Evolutionary conservation across 2,888 invertebrate species (phyloP).

Genomic region (Tinea semifulvella): DNA sequence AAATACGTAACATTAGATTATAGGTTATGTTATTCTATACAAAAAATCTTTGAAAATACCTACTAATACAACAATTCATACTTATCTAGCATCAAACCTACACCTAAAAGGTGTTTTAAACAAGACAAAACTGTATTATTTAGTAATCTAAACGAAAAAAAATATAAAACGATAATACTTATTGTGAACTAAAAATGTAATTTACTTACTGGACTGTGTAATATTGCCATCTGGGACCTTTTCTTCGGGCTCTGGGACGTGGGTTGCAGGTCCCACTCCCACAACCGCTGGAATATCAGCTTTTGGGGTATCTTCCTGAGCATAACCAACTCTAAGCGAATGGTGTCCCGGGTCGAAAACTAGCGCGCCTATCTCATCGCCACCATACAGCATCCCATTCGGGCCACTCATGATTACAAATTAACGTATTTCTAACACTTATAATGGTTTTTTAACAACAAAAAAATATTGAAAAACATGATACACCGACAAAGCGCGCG

Average conservation of each 20-base stretch:
- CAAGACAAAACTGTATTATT: background rate
- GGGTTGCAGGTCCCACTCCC: constrained; percentile 79
- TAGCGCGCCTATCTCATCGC: constrained; percentile 97
- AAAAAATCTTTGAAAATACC: no score
- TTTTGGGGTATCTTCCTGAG: constrained; percentile 99
- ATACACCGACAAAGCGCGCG: constrained; percentile 1
- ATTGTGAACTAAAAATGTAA: background rate
- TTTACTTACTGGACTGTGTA: constrained; percentile 59
- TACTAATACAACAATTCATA: no score
- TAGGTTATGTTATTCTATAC: no score
- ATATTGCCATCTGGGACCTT: constrained; percentile 79
- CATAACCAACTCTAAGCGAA: constrained; percentile 89
- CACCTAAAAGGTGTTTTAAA: background rate
- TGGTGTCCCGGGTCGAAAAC: constrained; percentile 91
- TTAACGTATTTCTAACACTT: background rate
- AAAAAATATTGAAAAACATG: background rate
- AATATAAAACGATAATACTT: background rate
- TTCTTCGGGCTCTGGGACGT: constrained; percentile 77
- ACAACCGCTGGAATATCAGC: constrained; percentile 95
- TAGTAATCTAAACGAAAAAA: background rate
- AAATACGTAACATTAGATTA: no score
- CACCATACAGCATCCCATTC: constrained; percentile 85
- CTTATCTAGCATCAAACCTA: no score
- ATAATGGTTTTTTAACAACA: background rate
- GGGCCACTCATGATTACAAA: constrained; percentile 47